A percentile compares a stretch with the other conserved stretches of the same genome.
Evolutionary conservation across 2,797 vertebrate species (phyloP).

Genomic region (Falco concolor): DNA sequence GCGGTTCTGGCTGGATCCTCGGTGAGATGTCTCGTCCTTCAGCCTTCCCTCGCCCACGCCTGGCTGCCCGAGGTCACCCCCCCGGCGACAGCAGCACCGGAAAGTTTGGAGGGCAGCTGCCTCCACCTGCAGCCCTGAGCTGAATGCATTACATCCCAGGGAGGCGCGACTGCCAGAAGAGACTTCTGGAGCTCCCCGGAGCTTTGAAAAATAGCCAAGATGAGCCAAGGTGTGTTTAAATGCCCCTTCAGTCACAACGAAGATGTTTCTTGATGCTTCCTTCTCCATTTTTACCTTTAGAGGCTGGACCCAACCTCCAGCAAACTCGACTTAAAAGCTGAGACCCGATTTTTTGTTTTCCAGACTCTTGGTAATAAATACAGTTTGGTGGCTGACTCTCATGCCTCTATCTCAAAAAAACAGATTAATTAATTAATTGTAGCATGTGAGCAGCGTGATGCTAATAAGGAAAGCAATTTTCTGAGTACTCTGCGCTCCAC

Average conservation of each 20-base stretch:
- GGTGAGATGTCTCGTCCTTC: rapidly evolving
- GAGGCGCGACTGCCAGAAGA: not conserved
- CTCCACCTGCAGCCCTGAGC: not conserved
- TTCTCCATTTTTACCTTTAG: not conserved
- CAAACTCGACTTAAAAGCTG: not conserved
- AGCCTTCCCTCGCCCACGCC: not conserved
- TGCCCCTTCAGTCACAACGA: not conserved
- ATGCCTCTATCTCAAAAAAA: not conserved
- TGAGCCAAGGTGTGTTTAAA: not conserved
- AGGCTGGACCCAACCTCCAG: not conserved
- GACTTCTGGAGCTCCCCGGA: not conserved
- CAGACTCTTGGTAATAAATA: not conserved
- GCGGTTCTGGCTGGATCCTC: not conserved
- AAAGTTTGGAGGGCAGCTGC: not conserved
- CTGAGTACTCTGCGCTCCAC: not conserved
- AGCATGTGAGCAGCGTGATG: not conserved
- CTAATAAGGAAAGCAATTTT: not conserved
- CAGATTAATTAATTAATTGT: not conserved
- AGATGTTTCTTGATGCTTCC: not conserved
- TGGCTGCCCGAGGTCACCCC: not conserved
- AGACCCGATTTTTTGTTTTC: not conserved
- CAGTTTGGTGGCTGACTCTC: not conserved
- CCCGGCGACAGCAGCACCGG: not conserved
- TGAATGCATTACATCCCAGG: not conserved
- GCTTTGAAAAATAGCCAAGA: not conserved